phyloP scores from a whole-genome alignment of 2,888 invertebrate genomes.

The Thelaira solivaga region DNA sequence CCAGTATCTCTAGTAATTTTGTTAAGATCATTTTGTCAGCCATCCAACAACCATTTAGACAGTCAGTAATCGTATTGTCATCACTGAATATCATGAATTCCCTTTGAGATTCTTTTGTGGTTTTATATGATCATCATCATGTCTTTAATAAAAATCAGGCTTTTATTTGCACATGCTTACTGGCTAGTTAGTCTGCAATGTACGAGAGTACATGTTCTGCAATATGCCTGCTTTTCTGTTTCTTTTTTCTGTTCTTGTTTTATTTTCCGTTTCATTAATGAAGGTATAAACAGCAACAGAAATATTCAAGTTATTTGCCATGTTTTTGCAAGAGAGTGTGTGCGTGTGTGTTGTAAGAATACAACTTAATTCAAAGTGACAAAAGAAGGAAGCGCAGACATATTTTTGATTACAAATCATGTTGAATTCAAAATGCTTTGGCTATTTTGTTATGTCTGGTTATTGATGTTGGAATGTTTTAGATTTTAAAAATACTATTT shows the following conservation, averaged over 20 bases:
- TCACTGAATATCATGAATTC: conserved; percentile 61
- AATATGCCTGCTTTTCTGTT: not conserved
- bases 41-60: conserved; percentile 53
- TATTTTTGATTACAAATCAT: conserved; percentile 42
- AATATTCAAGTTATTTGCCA: conserved; percentile 44
- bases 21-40: conserved; percentile 58
- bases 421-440: not conserved
- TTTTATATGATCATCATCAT: conserved; percentile 60
- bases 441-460: not conserved
- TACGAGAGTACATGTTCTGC: conserved; percentile 44
- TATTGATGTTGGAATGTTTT: not conserved
- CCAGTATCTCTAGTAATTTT: conserved; percentile 45
- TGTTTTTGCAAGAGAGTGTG: not conserved
- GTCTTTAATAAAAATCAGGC: conserved; percentile 58
- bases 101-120: conserved; percentile 58
- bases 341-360: not conserved
- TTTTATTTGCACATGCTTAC: conserved; percentile 58
- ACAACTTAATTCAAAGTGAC: conserved; percentile 54
- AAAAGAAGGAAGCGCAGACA: conserved; percentile 44
- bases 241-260: not conserved
- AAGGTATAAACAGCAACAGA: conserved; percentile 31
- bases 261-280: conserved; percentile 16
- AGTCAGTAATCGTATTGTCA: conserved; percentile 60
- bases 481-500: not conserved
- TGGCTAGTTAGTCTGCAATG: conserved; percentile 36